These are phyloP conservation scores for Danaus chrysippus DNA, from an alignment of 2,888 invertebrate species.

Conservation along the genomic window DNA sequence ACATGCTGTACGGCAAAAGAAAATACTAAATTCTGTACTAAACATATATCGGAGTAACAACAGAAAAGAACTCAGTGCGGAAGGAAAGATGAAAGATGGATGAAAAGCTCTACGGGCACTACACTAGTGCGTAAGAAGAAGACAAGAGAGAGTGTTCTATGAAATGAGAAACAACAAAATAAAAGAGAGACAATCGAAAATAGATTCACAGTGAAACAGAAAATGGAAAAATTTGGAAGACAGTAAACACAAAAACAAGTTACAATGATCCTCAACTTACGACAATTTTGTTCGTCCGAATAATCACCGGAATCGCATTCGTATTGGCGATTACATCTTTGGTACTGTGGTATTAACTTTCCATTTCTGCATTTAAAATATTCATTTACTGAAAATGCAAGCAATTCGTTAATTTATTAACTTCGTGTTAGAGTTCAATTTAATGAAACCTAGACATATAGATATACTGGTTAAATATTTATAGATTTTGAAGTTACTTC, in stretches of 20 bases:
- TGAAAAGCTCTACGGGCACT: constrained; percentile 8
- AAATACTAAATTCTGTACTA: constrained; percentile 41
- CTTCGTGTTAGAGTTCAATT: no score
- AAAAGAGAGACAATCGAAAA: constrained; percentile 11
- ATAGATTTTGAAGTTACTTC: no score
- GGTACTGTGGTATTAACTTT: constrained; percentile 75
- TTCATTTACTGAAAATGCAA: constrained; percentile 52
- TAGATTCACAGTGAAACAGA: constrained; percentile 12
- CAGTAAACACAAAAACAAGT: constrained; percentile 16
- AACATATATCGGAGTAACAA: constrained; percentile 4
- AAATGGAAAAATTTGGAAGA: constrained; percentile 17
- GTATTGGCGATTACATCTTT: constrained; percentile 81
- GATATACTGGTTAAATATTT: no score
- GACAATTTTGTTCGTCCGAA: constrained; percentile 87
- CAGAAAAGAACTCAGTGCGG: not conserved
- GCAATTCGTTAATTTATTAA: no score
- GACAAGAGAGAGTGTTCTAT: constrained; percentile 6
- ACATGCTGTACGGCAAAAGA: constrained; percentile 79
- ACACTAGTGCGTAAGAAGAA: constrained; percentile 11
- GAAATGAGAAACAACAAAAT: constrained; percentile 8
- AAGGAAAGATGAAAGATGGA: constrained; percentile 10
- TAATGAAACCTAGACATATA: no score
- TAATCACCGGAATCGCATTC: constrained; percentile 83
- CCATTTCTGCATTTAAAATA: constrained; percentile 84
- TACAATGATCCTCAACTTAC: constrained; percentile 75